Conservation (phyloP, 2,797 vertebrate species). For the Mormyrops attenuatus region DNA sequence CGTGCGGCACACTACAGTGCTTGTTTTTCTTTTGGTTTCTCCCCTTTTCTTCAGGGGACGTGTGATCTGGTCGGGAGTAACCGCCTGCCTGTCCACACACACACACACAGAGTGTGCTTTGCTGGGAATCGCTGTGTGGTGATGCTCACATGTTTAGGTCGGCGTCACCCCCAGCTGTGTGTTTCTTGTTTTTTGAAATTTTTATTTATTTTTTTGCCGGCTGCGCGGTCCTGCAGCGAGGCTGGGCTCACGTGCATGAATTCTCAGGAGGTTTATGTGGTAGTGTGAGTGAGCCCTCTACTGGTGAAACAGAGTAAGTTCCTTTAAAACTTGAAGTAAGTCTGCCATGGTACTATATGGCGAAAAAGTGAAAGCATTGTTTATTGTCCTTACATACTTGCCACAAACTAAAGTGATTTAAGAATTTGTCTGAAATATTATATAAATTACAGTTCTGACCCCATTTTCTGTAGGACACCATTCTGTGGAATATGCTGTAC, state of each 20-base stretch:
- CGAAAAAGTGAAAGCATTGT: not conserved
- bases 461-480: not conserved
- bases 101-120: not conserved
- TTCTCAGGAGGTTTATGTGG: constrained; percentile 23
- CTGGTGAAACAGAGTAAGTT: constrained; percentile 42
- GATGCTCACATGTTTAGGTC: not conserved
- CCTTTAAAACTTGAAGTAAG: not conserved
- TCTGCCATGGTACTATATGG: not conserved
- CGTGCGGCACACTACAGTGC: constrained; percentile 49
- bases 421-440: not conserved
- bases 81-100: not conserved
- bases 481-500: not conserved
- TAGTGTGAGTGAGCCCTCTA: constrained; percentile 50
- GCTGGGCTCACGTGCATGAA: constrained; percentile 28
- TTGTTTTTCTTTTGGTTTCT: not conserved
- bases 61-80: not conserved
- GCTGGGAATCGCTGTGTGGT: not conserved
- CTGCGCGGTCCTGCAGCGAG: constrained; percentile 47
- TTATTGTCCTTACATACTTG: not conserved
- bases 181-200: not conserved
- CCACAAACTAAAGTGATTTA: not conserved
- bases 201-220: constrained; percentile 39
- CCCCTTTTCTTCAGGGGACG: not conserved
- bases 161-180: not conserved
- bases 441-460: not conserved